Percentiles rank a stretch among this genome's conserved stretches.
These are phyloP conservation scores for Malacoraja senta DNA, from an alignment of 2,797 vertebrate genomes.

Conservation along the genomic window DNA sequence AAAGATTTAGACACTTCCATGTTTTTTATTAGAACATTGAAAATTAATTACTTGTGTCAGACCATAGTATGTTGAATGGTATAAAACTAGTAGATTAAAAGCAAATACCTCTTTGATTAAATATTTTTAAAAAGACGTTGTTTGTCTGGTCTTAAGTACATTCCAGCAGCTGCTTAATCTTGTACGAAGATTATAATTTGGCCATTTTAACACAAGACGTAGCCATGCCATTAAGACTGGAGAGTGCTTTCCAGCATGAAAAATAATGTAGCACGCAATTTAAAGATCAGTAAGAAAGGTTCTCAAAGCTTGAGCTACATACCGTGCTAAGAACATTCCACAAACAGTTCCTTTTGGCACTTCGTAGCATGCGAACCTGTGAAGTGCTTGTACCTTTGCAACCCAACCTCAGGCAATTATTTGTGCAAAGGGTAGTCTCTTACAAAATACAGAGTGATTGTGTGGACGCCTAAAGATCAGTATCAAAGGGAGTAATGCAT, in stretches of 20 bases:
- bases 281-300: conserved; percentile 46
- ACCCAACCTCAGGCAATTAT: conserved; percentile 42
- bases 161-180: conserved; percentile 63
- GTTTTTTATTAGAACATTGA: conserved; percentile 39
- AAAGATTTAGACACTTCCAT: conserved; percentile 44
- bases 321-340: conserved; percentile 57
- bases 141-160: conserved; percentile 60
- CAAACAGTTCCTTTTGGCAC: conserved; percentile 51
- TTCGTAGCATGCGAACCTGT: conserved; percentile 59
- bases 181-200: conserved; percentile 61
- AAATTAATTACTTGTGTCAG: conserved; percentile 41
- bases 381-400: conserved; percentile 39
- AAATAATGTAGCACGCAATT: conserved; percentile 37
- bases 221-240: conserved; percentile 65
- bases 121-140: conserved; percentile 60
- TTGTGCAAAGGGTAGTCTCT: conserved; percentile 39
- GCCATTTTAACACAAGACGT: conserved; percentile 59
- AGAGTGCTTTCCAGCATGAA: conserved; percentile 57
- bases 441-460: conserved; percentile 56
- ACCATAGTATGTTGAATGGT: conserved; percentile 53
- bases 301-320: conserved; percentile 56
- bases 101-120: conserved; percentile 57
- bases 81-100: conserved; percentile 64
- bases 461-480: conserved; percentile 59
- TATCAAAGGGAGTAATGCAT: not conserved